Evolutionary conservation across 2,888 invertebrate species (phyloP).

Genomic region (Nephrotoma flavescens): DNA sequence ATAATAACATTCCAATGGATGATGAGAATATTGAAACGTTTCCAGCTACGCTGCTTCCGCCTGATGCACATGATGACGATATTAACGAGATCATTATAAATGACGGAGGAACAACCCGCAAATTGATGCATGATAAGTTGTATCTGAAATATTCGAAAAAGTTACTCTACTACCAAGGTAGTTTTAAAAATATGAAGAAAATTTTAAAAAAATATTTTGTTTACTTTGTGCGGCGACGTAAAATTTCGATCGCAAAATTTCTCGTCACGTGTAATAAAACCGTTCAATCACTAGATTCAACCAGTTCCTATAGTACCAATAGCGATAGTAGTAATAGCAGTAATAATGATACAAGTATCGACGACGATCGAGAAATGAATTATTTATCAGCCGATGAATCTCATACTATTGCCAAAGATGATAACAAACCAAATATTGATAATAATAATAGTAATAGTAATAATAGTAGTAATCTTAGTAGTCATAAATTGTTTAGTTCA

Average conservation of each 20-base stretch:
- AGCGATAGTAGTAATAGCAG: background rate
- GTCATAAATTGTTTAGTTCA: background rate
- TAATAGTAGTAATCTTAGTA: background rate
- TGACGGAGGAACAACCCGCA: background rate
- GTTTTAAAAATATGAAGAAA: background rate
- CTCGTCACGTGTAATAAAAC: background rate
- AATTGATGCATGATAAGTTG: background rate
- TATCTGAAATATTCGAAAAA: background rate
- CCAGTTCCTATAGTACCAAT: background rate
- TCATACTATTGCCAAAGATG: constrained; percentile 5
- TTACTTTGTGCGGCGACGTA: background rate
- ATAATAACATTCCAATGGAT: background rate
- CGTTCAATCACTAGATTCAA: background rate
- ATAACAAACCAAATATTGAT: background rate
- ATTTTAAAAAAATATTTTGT: background rate
- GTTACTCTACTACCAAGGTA: background rate
- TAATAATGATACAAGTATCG: background rate
- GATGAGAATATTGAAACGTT: background rate
- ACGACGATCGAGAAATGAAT: background rate
- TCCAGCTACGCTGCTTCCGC: background rate
- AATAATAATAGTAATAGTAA: background rate
- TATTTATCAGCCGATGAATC: background rate
- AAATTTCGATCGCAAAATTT: background rate
- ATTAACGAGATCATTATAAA: background rate
- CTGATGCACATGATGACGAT: background rate